Base-by-base conservation (phyloP, 2,113 vertebrate species). In the Caranx ignobilis region DNA sequence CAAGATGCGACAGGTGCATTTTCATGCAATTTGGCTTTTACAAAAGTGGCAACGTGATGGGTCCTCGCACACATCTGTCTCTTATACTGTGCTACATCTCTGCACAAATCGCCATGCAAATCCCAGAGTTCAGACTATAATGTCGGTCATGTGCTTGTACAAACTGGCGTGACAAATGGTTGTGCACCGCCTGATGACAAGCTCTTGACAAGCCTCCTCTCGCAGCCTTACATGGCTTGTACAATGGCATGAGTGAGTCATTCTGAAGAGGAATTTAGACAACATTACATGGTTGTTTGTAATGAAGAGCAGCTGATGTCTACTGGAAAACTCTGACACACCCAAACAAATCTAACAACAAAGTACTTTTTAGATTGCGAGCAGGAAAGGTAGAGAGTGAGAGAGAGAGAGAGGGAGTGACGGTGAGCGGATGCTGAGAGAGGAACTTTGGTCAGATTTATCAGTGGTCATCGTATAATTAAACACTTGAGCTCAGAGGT, bases 381-480 rank as follows among this genome's bases (percentile, higher is more conserved):
- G 54, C 26, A 66, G 39, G n/a, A 69, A 50, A 60, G 19, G 50
- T 12, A 41, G 4, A 18, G 35, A 16, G 15, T 37, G 2, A 43
- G 3, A 15, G 11, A 26, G 26, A 26, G 26, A 26, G 26, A 55
- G 45, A 62, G 21, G 39, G 59, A 32, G 12, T 21, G 52, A 6
- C 13, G 48, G 37, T n/a, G 21, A 47, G 45, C 6, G 31, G 48
- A 63, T 63, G 37, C 26, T 62, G 47, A 41, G 50, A 56, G 39
- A 21, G 66, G 52, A 69, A 81, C 13, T 37, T 78, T 9, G 35
- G 45, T 31, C 78, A 31, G 70, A 84, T 82, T 31, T 77, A 76
- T 86, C 57, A 59, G 63, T 61, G 57, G 19, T 81, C 55, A 43
- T 16, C 71, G 71, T 85, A 79, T 83, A 85, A 90, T 90, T 87